Evolutionary conservation across 2,797 vertebrate species (phyloP).

Genomic region (Hemibagrus guttatus): DNA sequence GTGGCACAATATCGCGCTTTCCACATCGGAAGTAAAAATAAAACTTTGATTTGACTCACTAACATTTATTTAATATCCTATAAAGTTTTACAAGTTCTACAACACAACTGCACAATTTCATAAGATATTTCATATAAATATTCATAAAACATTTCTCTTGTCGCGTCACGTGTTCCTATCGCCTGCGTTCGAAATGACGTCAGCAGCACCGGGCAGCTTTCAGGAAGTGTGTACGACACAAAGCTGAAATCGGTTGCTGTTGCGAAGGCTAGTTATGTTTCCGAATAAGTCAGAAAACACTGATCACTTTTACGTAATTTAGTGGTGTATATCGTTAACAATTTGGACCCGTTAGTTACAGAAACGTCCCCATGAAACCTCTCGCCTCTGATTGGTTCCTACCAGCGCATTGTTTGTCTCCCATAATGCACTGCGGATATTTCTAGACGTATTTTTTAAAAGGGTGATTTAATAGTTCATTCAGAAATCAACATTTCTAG

Average conservation of each 20-base stretch:
- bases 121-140: background rate
- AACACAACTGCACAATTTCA: background rate
- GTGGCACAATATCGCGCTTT: background rate
- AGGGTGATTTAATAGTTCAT: background rate
- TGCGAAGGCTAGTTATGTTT: background rate
- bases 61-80: background rate
- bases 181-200: background rate
- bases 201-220: background rate
- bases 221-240: background rate
- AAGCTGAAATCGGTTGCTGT: background rate
- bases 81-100: background rate
- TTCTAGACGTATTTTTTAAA: background rate
- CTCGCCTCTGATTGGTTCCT: background rate
- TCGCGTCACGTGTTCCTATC: background rate
- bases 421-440: conserved; percentile 1
- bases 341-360: background rate
- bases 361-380: background rate
- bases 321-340: background rate
- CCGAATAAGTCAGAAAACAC: background rate
- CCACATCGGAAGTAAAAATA: conserved; percentile 2
- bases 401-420: background rate
- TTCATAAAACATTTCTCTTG: background rate
- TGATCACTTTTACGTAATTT: background rate
- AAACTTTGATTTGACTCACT: background rate
- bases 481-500: background rate